These are phyloP conservation scores for Ceramica pisi DNA, from an alignment of 2,888 invertebrate genomes.

Conservation along the genomic window DNA sequence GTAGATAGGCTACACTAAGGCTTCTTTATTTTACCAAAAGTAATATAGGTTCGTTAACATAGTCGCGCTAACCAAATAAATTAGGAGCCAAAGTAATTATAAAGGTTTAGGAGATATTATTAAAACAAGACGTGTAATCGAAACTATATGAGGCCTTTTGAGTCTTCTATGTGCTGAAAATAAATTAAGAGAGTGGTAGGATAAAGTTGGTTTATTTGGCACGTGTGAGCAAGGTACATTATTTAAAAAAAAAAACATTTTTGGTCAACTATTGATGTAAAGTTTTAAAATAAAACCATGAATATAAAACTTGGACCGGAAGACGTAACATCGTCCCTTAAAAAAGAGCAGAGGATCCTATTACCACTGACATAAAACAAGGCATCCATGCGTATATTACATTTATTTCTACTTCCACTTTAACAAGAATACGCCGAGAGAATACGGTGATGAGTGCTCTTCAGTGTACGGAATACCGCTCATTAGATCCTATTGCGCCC, in stretches of 20 bases:
- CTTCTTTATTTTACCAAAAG: conserved; percentile 6
- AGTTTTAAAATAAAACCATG: background rate
- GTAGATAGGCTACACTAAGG: background rate
- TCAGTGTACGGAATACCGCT: conserved; percentile 59
- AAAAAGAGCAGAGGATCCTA: conserved; percentile 6
- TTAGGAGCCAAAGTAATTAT: conserved; percentile 71
- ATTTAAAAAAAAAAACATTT: too few relatives aligned
- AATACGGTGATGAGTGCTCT: conserved; percentile 52
- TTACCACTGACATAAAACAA: conserved; percentile 8
- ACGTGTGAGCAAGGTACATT: too few relatives aligned
- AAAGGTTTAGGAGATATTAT: conserved; percentile 64
- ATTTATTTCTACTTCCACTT: conserved; percentile 38
- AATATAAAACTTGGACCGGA: background rate
- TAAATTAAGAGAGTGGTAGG: conserved; percentile 12
- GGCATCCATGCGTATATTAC: background rate
- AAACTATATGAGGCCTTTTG: conserved; percentile 65
- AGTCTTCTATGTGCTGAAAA: conserved; percentile 40
- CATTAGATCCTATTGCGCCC: conserved; percentile 55
- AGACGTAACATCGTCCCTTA: background rate
- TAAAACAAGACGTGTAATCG: conserved; percentile 73
- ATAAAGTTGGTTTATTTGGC: background rate
- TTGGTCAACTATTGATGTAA: too few relatives aligned
- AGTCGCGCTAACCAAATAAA: conserved; percentile 66
- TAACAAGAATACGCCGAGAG: conserved; percentile 42
- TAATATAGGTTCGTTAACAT: background rate